Conservation (phyloP, 1,140 invertebrate genomes). For the Sycophila sp. region DNA sequence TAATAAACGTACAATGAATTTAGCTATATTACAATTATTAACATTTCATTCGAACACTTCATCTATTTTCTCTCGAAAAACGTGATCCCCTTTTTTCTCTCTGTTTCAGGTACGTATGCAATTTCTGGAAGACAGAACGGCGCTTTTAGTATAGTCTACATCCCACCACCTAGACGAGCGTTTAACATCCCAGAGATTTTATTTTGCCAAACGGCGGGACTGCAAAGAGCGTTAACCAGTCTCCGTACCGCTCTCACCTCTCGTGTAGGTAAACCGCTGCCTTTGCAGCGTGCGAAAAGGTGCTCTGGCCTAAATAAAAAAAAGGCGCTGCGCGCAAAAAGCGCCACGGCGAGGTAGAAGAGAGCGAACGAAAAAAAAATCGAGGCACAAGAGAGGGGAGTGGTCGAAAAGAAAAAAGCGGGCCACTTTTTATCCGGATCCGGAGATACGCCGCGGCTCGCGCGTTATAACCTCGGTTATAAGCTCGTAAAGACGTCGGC, state of each 20-base stretch:
- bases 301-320: too few relatives aligned
- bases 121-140: neutral
- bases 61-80: neutral
- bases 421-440: conserved; percentile 4
- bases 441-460: neutral
- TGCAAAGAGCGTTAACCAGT: too few relatives aligned
- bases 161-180: too few relatives aligned
- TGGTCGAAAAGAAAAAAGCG: neutral
- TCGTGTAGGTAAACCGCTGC: too few relatives aligned
- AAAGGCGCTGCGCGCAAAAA: neutral
- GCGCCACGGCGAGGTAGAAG: neutral
- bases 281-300: too few relatives aligned
- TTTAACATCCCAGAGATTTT: too few relatives aligned
- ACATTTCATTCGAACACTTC: too few relatives aligned
- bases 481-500: conserved; percentile 29
- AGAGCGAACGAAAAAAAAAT: neutral
- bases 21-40: too few relatives aligned
- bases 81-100: neutral
- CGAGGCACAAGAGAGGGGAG: neutral
- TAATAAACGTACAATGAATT: too few relatives aligned
- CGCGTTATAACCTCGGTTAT: conserved; percentile 14
- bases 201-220: too few relatives aligned
- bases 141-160: too few relatives aligned
- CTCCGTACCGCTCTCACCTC: too few relatives aligned
- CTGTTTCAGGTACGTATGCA: conserved; percentile 3